Conservation (phyloP, 2,113 vertebrate genomes). For the Eulemur rufifrons region DNA sequence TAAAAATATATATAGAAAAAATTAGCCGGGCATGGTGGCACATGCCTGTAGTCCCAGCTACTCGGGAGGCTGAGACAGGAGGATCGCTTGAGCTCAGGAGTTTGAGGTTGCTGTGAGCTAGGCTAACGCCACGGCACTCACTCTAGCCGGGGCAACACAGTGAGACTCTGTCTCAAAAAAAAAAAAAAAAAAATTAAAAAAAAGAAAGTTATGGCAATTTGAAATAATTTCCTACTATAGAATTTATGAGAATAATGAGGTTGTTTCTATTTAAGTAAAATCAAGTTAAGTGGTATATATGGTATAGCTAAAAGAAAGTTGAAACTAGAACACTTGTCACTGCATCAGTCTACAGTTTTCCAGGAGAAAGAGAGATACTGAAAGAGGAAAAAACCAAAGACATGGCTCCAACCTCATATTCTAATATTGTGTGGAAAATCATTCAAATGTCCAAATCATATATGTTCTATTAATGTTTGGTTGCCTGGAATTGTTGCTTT, state of each 20-base stretch:
- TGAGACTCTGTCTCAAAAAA: too few relatives aligned
- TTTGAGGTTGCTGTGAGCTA: too few relatives aligned
- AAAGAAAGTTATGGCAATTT: background rate
- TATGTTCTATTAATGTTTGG: background rate
- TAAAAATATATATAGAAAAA: too few relatives aligned
- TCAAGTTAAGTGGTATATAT: accelerated
- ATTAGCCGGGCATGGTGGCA: too few relatives aligned
- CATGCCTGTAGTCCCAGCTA: too few relatives aligned
- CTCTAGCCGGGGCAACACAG: too few relatives aligned
- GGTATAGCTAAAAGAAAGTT: background rate
- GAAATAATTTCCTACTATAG: background rate
- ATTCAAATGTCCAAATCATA: background rate
- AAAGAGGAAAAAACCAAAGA: background rate
- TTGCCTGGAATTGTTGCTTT: background rate
- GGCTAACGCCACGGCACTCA: too few relatives aligned
- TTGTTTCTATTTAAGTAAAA: background rate
- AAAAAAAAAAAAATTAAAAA: too few relatives aligned
- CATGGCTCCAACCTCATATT: background rate
- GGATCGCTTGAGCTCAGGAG: too few relatives aligned
- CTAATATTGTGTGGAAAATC: background rate
- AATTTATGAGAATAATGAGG: background rate
- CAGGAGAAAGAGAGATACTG: background rate
- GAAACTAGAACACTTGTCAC: slow-evolving; percentile 54
- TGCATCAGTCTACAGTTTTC: background rate
- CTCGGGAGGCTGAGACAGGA: too few relatives aligned